These are phyloP conservation scores for Bradypodion pumilum DNA, from an alignment of 2,797 vertebrate species.

Conservation along the genomic window DNA sequence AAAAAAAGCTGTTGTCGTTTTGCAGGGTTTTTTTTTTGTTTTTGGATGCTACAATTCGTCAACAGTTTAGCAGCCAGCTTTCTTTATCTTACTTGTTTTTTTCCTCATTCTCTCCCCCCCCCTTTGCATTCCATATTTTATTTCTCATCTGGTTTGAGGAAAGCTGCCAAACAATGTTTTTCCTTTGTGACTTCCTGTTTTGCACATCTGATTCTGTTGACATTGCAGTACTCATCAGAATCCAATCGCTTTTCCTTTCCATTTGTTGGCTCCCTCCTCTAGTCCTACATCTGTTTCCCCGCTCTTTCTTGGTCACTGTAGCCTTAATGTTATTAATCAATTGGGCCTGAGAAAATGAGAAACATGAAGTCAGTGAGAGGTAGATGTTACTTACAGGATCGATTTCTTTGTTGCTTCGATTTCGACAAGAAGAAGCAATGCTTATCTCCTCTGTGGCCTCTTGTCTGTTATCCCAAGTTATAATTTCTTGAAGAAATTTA, in stretches of 20 bases:
- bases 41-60: not conserved
- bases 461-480: not conserved
- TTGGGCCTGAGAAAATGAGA: not conserved
- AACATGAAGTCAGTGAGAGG: not conserved
- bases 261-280: not conserved
- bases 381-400: not conserved
- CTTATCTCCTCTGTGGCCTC: not conserved
- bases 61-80: not conserved
- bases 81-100: slow-evolving; percentile 25
- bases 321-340: not conserved
- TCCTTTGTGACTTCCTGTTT: slow-evolving; percentile 28
- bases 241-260: not conserved
- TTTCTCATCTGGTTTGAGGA: slow-evolving; percentile 17
- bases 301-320: not conserved
- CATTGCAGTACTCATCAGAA: not conserved
- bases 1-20: rapidly evolving
- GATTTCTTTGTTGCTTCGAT: not conserved
- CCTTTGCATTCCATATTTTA: not conserved
- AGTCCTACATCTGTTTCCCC: slow-evolving; percentile 21
- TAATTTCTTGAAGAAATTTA: too few relatives aligned
- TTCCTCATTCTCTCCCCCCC: not conserved
- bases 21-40: not conserved
- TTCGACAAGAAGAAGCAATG: not conserved
- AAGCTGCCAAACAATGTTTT: not conserved
- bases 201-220: not conserved